These are phyloP conservation scores for Ceratothoa steindachneri DNA, from an alignment of 2,888 invertebrate genomes.

Conservation along the genomic window DNA sequence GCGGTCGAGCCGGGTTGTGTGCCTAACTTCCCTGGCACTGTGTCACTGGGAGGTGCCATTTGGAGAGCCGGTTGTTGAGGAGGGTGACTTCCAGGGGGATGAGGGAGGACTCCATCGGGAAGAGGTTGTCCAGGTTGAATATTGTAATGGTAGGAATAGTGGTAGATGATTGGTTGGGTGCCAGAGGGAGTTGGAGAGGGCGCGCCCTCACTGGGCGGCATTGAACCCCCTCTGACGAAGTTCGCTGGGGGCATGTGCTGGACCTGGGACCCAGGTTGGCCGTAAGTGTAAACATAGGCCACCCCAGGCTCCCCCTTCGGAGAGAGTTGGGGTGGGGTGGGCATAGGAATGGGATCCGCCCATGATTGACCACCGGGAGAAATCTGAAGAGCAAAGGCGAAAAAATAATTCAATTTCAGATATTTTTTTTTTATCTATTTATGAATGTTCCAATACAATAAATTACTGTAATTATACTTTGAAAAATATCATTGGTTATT, in stretches of 20 bases:
- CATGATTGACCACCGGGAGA: slow-evolving; percentile 45
- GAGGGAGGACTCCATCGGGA: slow-evolving; percentile 44
- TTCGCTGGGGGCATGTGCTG: slow-evolving; percentile 45
- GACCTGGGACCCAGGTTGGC: slow-evolving; percentile 27
- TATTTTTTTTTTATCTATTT: no score
- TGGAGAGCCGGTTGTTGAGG: slow-evolving; percentile 27
- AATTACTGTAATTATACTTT: neutral
- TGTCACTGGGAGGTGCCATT: slow-evolving; percentile 24
- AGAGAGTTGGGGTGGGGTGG: slow-evolving; percentile 43
- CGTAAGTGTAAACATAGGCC: slow-evolving; percentile 45
- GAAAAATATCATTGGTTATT: neutral
- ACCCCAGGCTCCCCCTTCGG: slow-evolving; percentile 43
- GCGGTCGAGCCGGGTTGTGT: neutral
- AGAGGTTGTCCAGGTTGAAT: slow-evolving; percentile 46
- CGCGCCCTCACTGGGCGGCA: slow-evolving; percentile 38
- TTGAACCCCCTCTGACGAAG: slow-evolving; percentile 35
- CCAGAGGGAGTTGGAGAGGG: slow-evolving; percentile 43
- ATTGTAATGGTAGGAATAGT: slow-evolving; percentile 47
- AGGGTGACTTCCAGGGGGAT: slow-evolving; percentile 25
- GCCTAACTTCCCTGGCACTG: slow-evolving; percentile 3
- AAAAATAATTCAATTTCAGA: no score
- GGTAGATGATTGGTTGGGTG: slow-evolving; percentile 44
- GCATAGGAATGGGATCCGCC: slow-evolving; percentile 44
- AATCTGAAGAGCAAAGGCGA: slow-evolving; percentile 22
- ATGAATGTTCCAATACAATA: neutral